Conservation (phyloP, 2,797 vertebrate species). For the Cirrhinus molitorella region DNA sequence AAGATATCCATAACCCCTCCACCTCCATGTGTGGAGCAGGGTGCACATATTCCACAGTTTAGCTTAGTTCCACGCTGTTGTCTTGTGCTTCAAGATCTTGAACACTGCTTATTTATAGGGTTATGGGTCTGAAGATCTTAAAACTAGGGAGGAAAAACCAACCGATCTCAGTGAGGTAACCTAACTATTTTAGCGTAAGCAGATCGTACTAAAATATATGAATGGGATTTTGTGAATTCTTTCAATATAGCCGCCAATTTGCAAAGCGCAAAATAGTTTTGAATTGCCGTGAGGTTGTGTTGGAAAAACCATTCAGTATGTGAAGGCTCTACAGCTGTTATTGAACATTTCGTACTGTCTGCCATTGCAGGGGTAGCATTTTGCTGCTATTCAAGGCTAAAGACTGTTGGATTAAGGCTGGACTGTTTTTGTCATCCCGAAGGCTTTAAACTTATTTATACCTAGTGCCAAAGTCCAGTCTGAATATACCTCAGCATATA, state of each 20-base stretch:
- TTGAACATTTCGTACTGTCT: conserved; percentile 70
- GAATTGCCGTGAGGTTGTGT: conserved; percentile 14
- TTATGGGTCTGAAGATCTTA: conserved; percentile 33
- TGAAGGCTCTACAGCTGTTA: conserved; percentile 82
- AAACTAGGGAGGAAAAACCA: neutral
- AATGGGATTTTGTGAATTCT: no score
- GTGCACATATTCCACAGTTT: conserved; percentile 56
- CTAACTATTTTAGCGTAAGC: conserved; percentile 2
- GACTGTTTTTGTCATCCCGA: conserved; percentile 29
- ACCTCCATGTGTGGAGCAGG: conserved; percentile 53
- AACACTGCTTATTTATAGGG: conserved; percentile 50
- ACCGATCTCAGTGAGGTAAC: conserved; percentile 12
- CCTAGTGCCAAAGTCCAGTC: conserved; percentile 30
- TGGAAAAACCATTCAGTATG: conserved; percentile 62
- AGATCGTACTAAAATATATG: neutral
- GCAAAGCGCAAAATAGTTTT: neutral
- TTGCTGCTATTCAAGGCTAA: conserved; percentile 74
- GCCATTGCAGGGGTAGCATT: conserved; percentile 69
- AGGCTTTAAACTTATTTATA: conserved; percentile 21
- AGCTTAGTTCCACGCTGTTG: conserved; percentile 17
- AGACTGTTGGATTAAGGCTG: conserved; percentile 59
- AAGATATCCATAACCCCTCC: conserved; percentile 61
- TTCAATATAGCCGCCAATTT: neutral
- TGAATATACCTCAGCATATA: conserved; percentile 54
- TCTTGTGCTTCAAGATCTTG: conserved; percentile 28